These are phyloP conservation scores for Pteronura brasiliensis DNA, from an alignment of 2,113 vertebrate genomes.

Conservation along the genomic window DNA sequence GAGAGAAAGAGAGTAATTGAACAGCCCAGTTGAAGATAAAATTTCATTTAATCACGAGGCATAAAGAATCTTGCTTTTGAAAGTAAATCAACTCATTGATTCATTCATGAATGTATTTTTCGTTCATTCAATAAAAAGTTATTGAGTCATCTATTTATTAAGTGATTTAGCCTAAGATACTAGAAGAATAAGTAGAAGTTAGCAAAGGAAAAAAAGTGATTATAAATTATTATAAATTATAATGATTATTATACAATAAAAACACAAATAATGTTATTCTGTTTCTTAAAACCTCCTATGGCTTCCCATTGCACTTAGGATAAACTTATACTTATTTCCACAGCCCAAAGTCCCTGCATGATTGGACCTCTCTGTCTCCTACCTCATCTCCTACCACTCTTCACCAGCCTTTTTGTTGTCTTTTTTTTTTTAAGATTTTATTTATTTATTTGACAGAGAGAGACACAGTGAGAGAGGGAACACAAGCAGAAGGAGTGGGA, in stretches of 20 bases:
- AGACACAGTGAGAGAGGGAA: too few relatives aligned
- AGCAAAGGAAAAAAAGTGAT: background rate
- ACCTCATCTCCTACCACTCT: background rate
- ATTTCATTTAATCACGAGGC: conserved; percentile 26
- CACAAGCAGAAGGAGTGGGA: too few relatives aligned
- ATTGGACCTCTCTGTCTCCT: background rate
- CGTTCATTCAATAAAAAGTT: background rate
- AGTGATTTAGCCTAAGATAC: background rate
- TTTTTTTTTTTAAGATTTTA: too few relatives aligned
- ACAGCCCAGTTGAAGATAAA: background rate
- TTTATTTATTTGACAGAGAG: too few relatives aligned
- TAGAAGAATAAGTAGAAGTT: background rate
- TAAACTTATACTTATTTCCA: background rate
- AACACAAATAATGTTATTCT: background rate
- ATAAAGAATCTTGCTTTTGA: background rate
- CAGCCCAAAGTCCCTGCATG: background rate
- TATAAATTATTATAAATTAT: too few relatives aligned
- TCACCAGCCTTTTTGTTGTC: background rate
- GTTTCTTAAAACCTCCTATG: background rate
- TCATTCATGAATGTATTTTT: background rate
- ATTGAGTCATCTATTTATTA: background rate
- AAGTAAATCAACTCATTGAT: background rate
- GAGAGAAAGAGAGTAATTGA: background rate
- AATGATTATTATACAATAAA: background rate
- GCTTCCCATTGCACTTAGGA: background rate